These are phyloP conservation scores for Thermophis baileyi DNA, from an alignment of 2,113 vertebrate genomes.

Conservation along the genomic window DNA sequence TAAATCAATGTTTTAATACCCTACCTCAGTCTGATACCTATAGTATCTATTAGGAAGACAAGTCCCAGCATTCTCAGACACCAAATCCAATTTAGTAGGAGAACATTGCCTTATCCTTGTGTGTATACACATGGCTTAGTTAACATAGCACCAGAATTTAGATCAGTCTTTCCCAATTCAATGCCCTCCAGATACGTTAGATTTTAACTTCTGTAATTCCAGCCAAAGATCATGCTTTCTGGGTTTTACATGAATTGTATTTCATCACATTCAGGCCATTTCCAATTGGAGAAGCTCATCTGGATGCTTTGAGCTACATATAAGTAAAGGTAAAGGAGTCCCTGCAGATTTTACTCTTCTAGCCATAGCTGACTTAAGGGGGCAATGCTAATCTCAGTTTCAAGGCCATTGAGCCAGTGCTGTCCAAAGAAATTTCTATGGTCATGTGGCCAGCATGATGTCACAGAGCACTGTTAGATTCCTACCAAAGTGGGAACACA, in stretches of 20 bases:
- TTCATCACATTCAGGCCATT: not conserved
- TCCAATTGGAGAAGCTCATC: not conserved
- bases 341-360: not conserved
- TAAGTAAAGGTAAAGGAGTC: not conserved
- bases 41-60: not conserved
- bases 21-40: not conserved
- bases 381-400: not conserved
- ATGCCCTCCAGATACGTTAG: not conserved
- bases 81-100: not conserved
- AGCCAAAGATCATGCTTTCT: not conserved
- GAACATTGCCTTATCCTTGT: not conserved
- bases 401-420: not conserved
- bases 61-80: not conserved
- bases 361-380: not conserved
- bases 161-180: not conserved
- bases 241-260: not conserved
- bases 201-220: not conserved
- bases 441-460: not conserved
- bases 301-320: not conserved
- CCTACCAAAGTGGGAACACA: not conserved
- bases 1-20: not conserved
- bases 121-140: not conserved
- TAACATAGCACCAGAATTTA: not conserved
- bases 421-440: not conserved
- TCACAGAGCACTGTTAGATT: not conserved